phyloP scores from a whole-genome alignment of 2,888 invertebrate genomes.

The Hyposoter dolosus region DNA sequence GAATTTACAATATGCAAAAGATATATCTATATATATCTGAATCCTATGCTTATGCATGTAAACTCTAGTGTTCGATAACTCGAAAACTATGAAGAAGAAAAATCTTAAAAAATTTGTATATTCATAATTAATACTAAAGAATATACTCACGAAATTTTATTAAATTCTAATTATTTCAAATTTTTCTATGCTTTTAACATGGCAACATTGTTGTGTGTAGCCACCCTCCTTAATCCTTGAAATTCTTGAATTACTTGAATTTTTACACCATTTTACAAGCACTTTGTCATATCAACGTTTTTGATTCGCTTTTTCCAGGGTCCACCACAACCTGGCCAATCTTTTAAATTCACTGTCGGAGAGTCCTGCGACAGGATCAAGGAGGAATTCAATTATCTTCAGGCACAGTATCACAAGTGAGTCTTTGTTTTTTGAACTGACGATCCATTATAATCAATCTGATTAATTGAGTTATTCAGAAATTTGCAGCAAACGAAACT shows the following conservation, averaged over 20 bases:
- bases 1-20: too few relatives aligned
- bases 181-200: too few relatives aligned
- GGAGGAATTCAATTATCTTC: slow-evolving; percentile 97
- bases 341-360: slow-evolving; percentile 96
- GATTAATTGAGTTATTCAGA: neutral
- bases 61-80: too few relatives aligned
- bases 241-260: neutral
- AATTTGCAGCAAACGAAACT: neutral
- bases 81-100: too few relatives aligned
- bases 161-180: too few relatives aligned
- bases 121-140: too few relatives aligned
- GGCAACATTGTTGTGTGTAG: too few relatives aligned
- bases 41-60: too few relatives aligned
- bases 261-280: neutral
- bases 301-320: slow-evolving; percentile 86
- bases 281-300: neutral
- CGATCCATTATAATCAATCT: neutral
- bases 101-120: too few relatives aligned
- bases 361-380: slow-evolving; percentile 98
- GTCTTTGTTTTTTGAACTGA: slow-evolving; percentile 2
- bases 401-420: slow-evolving; percentile 91
- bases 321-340: slow-evolving; percentile 95
- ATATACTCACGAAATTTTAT: too few relatives aligned
- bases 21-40: too few relatives aligned
- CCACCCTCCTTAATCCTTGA: too few relatives aligned